phyloP scores from a whole-genome alignment of 2,888 invertebrate genomes.

The Oxycera nigricornis region DNA sequence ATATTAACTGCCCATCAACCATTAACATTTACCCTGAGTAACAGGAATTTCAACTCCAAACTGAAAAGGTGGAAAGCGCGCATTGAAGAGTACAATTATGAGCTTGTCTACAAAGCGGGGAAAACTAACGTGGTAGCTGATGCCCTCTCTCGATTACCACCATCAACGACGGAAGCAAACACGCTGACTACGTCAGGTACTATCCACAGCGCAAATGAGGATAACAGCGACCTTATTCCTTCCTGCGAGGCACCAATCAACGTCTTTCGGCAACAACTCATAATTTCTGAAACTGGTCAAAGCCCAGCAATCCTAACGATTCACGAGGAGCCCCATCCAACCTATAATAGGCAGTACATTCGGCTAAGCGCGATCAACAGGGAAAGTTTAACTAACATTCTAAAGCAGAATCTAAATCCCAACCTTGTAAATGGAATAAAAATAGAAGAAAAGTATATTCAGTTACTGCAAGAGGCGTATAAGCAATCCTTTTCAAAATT shows the following conservation, averaged over 20 bases:
- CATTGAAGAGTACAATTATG: slow-evolving; percentile 21
- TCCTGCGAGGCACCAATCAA: slow-evolving; percentile 21
- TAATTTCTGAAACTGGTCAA: not conserved
- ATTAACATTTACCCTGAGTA: not conserved
- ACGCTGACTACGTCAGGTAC: not conserved
- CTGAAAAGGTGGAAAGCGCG: slow-evolving; percentile 17
- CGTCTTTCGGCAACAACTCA: slow-evolving; percentile 11
- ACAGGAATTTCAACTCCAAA: not conserved
- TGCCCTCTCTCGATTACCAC: not conserved
- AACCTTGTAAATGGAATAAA: slow-evolving; percentile 24
- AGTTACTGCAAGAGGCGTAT: slow-evolving; percentile 10
- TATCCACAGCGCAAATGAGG: slow-evolving; percentile 4
- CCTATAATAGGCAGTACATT: not conserved
- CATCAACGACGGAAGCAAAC: too few species aligned
- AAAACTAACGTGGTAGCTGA: slow-evolving; percentile 20
- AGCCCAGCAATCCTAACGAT: not conserved
- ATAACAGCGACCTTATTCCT: slow-evolving; percentile 10
- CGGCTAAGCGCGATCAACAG: not conserved
- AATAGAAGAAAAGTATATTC: slow-evolving; percentile 17
- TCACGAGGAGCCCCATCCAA: slow-evolving; percentile 25
- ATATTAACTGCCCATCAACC: slow-evolving; percentile 4
- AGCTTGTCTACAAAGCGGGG: slow-evolving; percentile 9
- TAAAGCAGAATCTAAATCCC: slow-evolving; percentile 13
- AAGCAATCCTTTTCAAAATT: not conserved
- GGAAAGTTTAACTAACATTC: not conserved